Percentiles rank a stretch among this genome's conserved stretches.
phyloP scores from a whole-genome alignment of 2,888 invertebrate species.

The Cephus nigrinus region DNA sequence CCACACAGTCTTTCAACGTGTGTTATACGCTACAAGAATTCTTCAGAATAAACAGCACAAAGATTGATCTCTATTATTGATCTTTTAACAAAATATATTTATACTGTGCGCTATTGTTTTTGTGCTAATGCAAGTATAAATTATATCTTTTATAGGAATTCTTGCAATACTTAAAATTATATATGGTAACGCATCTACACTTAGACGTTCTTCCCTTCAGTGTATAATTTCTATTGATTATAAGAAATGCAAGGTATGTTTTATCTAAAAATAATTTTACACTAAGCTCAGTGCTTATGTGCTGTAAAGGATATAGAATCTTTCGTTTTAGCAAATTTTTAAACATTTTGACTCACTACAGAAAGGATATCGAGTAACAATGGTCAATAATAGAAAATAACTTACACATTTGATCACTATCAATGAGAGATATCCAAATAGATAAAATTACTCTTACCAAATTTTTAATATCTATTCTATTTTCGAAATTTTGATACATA shows the following conservation, averaged over 20 bases:
- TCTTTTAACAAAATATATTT: not conserved
- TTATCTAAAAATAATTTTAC: too few relatives aligned
- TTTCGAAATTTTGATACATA: not conserved
- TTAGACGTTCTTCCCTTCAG: too few relatives aligned
- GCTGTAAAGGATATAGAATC: too few relatives aligned
- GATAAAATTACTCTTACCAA: not conserved
- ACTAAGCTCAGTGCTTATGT: too few relatives aligned
- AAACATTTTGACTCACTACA: too few relatives aligned
- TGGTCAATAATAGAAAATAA: too few relatives aligned
- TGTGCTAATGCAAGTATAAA: not conserved
- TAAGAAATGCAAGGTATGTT: too few relatives aligned
- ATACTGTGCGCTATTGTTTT: not conserved
- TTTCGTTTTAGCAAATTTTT: too few relatives aligned
- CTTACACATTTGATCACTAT: too few relatives aligned
- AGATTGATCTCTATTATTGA: not conserved
- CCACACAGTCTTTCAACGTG: slow-evolving; percentile 34
- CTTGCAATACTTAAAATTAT: not conserved
- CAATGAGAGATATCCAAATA: not conserved
- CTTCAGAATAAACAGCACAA: not conserved
- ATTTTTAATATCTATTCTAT: not conserved
- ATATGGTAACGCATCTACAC: not conserved
- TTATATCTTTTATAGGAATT: not conserved
- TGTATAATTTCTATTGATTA: too few relatives aligned
- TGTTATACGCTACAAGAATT: slow-evolving; percentile 26
- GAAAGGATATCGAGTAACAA: too few relatives aligned